Conservation (phyloP, 2,113 vertebrate species). For the Lepus europaeus region DNA sequence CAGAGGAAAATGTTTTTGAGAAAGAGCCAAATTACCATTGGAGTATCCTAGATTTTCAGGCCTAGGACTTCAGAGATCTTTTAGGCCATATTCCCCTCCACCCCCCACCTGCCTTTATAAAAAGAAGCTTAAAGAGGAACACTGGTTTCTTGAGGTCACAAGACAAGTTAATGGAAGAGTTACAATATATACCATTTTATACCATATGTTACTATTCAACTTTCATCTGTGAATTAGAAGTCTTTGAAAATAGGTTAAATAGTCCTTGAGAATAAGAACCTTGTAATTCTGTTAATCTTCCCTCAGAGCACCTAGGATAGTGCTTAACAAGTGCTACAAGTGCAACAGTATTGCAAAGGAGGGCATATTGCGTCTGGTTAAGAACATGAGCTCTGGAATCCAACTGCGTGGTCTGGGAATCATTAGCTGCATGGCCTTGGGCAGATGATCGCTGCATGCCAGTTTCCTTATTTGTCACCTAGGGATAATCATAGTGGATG, state of each 20-base stretch:
- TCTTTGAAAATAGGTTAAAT: slow-evolving; percentile 25
- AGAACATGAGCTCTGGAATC: neutral
- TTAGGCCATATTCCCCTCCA: neutral
- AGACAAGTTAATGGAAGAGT: slow-evolving; percentile 8
- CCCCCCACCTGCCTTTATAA: neutral
- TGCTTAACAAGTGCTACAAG: neutral
- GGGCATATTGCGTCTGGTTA: neutral
- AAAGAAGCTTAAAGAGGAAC: slow-evolving; percentile 14
- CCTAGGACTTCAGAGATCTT: slow-evolving; percentile 3
- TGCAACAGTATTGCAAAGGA: neutral
- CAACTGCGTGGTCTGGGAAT: neutral
- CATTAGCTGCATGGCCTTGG: neutral
- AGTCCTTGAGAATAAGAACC: slow-evolving; percentile 28
- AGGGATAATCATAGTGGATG: neutral
- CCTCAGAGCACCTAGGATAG: neutral
- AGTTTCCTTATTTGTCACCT: neutral
- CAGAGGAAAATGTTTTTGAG: slow-evolving; percentile 23
- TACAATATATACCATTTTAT: slow-evolving; percentile 27
- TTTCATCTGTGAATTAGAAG: slow-evolving; percentile 5
- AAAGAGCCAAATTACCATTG: neutral
- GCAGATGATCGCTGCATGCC: neutral
- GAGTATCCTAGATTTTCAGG: slow-evolving; percentile 32
- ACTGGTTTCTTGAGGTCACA: neutral
- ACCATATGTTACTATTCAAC: neutral
- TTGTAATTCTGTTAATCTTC: slow-evolving; percentile 41